Evolutionary conservation across 2,797 vertebrate genomes (phyloP).

Genomic region (Rhynchonycteris naso): DNA sequence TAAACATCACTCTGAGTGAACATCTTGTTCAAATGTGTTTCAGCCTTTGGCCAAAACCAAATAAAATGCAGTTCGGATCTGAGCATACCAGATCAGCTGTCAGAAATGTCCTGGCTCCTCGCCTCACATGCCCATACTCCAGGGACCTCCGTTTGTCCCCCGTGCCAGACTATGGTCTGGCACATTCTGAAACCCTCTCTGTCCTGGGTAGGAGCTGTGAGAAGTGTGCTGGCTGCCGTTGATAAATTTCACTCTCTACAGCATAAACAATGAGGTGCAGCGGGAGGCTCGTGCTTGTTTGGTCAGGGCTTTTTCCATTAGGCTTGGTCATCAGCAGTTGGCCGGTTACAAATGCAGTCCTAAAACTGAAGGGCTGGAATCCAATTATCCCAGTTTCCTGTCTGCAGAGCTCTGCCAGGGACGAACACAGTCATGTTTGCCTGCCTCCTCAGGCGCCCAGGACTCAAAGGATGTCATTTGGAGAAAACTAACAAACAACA

Average conservation of each 20-base stretch:
- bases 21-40: not conserved
- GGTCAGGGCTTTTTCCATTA: conserved; percentile 67
- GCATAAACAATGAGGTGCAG: conserved; percentile 45
- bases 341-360: conserved; percentile 62
- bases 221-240: not conserved
- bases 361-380: conserved; percentile 62
- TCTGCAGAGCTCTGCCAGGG: conserved; percentile 53
- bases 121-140: not conserved
- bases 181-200: conserved; percentile 10
- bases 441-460: conserved; percentile 31
- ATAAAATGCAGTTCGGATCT: not conserved
- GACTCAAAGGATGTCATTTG: conserved; percentile 31
- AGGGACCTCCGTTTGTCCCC: not conserved
- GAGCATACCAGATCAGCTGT: not conserved
- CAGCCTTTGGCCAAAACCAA: not conserved
- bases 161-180: not conserved
- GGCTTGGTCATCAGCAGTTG: conserved; percentile 62
- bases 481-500: conserved; percentile 52
- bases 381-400: conserved; percentile 75
- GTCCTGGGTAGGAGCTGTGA: not conserved
- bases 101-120: not conserved
- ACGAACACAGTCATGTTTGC: conserved; percentile 26
- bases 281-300: conserved; percentile 14
- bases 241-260: not conserved
- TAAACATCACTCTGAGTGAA: not conserved